phyloP scores from a whole-genome alignment of 2,113 vertebrate species.

The Ramphastos sulfuratus region DNA sequence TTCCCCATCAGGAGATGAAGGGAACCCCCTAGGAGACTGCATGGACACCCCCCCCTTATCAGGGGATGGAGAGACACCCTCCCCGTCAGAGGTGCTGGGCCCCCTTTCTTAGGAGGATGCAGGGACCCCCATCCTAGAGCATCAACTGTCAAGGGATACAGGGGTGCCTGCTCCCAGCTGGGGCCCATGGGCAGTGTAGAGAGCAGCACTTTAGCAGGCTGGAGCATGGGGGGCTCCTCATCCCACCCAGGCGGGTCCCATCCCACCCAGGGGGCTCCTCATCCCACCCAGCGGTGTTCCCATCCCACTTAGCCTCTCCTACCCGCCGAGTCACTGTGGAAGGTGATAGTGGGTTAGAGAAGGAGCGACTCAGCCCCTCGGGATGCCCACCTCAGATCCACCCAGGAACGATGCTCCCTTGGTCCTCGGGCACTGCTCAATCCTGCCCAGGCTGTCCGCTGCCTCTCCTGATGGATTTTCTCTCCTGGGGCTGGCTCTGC shows the following conservation, averaged over 20 bases:
- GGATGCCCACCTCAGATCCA: not conserved
- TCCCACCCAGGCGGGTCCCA: not conserved
- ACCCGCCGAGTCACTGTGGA: not conserved
- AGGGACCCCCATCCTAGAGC: not conserved
- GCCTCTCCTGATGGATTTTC: rapidly evolving
- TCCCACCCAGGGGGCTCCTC: not conserved
- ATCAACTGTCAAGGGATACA: rapidly evolving
- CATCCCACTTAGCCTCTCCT: not conserved
- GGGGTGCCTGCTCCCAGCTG: not conserved
- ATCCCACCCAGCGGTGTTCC: not conserved
- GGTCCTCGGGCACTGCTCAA: not conserved
- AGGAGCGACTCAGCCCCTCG: rapidly evolving
- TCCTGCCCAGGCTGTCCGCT: rapidly evolving
- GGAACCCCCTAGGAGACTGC: no score
- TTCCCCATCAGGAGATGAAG: not conserved
- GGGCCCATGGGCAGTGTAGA: rapidly evolving
- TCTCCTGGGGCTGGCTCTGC: rapidly evolving
- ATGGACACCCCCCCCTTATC: not conserved
- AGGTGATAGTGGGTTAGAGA: not conserved
- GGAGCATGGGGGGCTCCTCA: not conserved
- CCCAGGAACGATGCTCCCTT: rapidly evolving
- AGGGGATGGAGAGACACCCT: not conserved
- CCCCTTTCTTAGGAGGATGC: no score
- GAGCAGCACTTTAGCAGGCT: rapidly evolving
- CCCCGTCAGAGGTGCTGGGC: not conserved